Conservation (phyloP, 2,797 vertebrate species). For the Acomys russatus region DNA sequence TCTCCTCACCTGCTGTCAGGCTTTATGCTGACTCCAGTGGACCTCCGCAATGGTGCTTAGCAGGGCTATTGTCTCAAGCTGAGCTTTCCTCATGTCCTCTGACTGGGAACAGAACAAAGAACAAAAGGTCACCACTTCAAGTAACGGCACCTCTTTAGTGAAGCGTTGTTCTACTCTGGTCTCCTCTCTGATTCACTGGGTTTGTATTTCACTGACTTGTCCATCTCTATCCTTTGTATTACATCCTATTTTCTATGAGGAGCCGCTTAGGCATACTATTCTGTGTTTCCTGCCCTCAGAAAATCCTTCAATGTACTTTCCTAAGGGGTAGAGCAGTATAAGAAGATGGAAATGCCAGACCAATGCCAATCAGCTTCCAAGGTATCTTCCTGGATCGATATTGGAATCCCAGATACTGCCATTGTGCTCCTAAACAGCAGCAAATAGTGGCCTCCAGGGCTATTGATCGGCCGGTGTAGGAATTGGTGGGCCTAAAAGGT, state of each 20-base stretch:
- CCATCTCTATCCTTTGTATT: slow-evolving; percentile 24
- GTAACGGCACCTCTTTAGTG: slow-evolving; percentile 50
- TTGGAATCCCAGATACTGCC: background rate
- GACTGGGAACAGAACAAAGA: slow-evolving; percentile 62
- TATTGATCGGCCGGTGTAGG: background rate
- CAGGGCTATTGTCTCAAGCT: slow-evolving; percentile 35
- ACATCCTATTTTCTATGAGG: slow-evolving; percentile 5
- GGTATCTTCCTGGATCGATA: background rate
- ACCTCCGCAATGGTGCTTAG: slow-evolving; percentile 64
- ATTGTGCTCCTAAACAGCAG: background rate
- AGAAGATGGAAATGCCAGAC: slow-evolving; percentile 22
- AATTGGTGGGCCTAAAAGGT: background rate
- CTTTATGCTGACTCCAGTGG: slow-evolving; percentile 59
- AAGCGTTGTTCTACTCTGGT: slow-evolving; percentile 39
- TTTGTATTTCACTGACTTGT: background rate
- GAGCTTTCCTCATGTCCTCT: slow-evolving; percentile 35
- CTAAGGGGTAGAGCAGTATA: background rate
- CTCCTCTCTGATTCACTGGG: slow-evolving; percentile 23
- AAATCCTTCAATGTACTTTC: background rate
- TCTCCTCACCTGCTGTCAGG: slow-evolving; percentile 43
- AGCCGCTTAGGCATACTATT: background rate
- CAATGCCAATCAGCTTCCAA: background rate
- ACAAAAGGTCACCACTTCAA: slow-evolving; percentile 55
- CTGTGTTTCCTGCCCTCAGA: background rate
- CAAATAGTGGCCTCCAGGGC: background rate